Evolutionary conservation across 2,113 vertebrate species (phyloP).

Genomic region (Ammodramus savannarum): DNA sequence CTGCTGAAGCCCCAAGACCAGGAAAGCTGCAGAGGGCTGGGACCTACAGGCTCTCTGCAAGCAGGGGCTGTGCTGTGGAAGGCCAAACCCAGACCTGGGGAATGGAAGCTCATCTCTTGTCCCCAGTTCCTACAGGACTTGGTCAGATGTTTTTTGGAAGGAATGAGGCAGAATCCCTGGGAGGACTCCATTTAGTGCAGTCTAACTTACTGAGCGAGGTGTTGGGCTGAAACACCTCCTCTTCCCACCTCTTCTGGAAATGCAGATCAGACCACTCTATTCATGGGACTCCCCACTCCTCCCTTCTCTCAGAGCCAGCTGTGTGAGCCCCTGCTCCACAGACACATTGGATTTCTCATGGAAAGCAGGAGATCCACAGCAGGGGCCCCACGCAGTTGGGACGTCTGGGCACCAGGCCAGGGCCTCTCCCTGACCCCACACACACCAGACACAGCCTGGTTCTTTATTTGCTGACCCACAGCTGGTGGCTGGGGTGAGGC

Average conservation of each 20-base stretch:
- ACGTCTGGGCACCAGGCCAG: neutral
- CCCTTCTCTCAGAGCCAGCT: neutral
- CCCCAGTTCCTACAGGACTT: neutral
- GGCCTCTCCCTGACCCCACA: neutral
- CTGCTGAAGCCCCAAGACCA: neutral
- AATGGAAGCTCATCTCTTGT: neutral
- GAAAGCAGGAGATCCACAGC: neutral
- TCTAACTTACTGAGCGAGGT: neutral
- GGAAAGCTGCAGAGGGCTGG: neutral
- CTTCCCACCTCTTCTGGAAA: neutral
- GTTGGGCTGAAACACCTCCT: neutral
- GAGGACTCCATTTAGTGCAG: neutral
- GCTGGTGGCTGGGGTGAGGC: neutral
- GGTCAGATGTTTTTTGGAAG: neutral
- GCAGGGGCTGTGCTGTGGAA: neutral
- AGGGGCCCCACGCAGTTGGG: neutral
- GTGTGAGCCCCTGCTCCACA: neutral
- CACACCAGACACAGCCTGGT: neutral
- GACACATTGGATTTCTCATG: rapidly evolving
- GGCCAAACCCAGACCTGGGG: neutral
- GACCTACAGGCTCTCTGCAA: neutral
- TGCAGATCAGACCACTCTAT: neutral
- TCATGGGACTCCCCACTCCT: neutral
- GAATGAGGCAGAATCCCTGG: neutral
- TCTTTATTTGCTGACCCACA: neutral